Conservation (phyloP, 1,140 invertebrate species). For the Drosophila nebulosa region DNA sequence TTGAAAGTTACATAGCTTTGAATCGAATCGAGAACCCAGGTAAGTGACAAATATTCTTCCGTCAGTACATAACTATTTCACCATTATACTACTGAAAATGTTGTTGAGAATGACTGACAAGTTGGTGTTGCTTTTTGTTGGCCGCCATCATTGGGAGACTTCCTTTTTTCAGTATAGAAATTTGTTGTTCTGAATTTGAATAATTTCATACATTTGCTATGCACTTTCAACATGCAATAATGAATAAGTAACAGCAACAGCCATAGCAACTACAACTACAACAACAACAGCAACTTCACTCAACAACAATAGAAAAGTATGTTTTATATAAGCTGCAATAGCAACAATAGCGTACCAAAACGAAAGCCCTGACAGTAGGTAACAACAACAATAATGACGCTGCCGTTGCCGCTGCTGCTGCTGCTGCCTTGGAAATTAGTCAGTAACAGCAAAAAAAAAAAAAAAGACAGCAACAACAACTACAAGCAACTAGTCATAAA, state of each 20-base stretch:
- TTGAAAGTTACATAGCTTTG: too few relatives aligned
- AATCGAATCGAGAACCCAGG: too few relatives aligned
- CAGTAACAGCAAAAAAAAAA: constrained; percentile 50
- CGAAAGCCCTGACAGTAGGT: constrained; percentile 47
- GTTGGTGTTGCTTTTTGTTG: too few relatives aligned
- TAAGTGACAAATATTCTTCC: too few relatives aligned
- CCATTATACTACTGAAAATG: too few relatives aligned
- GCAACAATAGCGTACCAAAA: constrained; percentile 32
- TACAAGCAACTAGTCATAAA: constrained; percentile 58
- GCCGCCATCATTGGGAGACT: neutral
- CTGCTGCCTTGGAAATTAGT: constrained; percentile 64
- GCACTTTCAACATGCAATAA: constrained; percentile 32
- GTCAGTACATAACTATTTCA: too few relatives aligned
- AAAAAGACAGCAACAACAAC: constrained; percentile 32
- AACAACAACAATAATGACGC: constrained; percentile 52
- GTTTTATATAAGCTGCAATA: constrained; percentile 13
- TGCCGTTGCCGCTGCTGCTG: constrained; percentile 19
- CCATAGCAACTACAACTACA: too few relatives aligned
- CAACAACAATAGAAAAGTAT: constrained; percentile 1
- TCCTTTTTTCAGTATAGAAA: neutral
- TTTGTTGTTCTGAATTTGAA: neutral
- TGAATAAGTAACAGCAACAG: neutral
- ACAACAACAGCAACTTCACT: constrained; percentile 2
- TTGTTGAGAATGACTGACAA: too few relatives aligned
- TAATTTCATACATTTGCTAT: constrained; percentile 13